These are phyloP conservation scores for Danionella cerebrum DNA, from an alignment of 2,113 vertebrate genomes.

Conservation along the genomic window DNA sequence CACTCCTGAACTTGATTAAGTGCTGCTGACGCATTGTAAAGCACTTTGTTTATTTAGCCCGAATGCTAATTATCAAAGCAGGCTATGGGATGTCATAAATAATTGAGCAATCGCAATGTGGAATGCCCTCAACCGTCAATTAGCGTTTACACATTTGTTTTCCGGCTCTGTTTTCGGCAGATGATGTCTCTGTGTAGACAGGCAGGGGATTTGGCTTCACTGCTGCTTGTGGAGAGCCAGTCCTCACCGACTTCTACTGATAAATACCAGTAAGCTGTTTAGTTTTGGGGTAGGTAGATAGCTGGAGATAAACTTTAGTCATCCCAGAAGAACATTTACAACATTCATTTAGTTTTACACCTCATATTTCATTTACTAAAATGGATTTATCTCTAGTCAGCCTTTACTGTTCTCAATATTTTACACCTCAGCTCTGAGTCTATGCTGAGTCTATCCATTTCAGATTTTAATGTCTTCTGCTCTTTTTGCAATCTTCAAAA, in stretches of 20 bases:
- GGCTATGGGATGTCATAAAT: slow-evolving; percentile 51
- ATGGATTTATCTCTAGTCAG: too few species aligned
- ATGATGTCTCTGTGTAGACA: slow-evolving; percentile 37
- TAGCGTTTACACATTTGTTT: slow-evolving; percentile 58
- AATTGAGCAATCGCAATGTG: slow-evolving; percentile 45
- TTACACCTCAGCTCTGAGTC: too few species aligned
- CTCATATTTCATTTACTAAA: too few species aligned
- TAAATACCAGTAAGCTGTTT: too few species aligned
- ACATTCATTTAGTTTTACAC: too few species aligned
- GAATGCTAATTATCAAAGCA: slow-evolving; percentile 33
- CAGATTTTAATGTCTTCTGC: too few species aligned
- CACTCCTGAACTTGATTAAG: slow-evolving; percentile 44
- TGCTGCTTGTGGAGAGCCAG: slow-evolving; percentile 28
- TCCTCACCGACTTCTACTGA: slow-evolving; percentile 10
- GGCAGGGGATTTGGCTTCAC: slow-evolving; percentile 39
- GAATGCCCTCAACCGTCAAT: slow-evolving; percentile 47
- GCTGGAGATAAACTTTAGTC: too few species aligned
- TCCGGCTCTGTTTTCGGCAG: slow-evolving; percentile 36
- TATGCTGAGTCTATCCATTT: too few species aligned
- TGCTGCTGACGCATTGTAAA: slow-evolving; percentile 51
- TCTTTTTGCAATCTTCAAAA: too few species aligned
- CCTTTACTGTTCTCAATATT: too few species aligned
- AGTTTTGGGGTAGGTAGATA: too few species aligned
- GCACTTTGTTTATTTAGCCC: slow-evolving; percentile 34
- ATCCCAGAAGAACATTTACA: too few species aligned